phyloP scores from a whole-genome alignment of 2,797 vertebrate genomes.

The Euphonia xanthogaster region DNA sequence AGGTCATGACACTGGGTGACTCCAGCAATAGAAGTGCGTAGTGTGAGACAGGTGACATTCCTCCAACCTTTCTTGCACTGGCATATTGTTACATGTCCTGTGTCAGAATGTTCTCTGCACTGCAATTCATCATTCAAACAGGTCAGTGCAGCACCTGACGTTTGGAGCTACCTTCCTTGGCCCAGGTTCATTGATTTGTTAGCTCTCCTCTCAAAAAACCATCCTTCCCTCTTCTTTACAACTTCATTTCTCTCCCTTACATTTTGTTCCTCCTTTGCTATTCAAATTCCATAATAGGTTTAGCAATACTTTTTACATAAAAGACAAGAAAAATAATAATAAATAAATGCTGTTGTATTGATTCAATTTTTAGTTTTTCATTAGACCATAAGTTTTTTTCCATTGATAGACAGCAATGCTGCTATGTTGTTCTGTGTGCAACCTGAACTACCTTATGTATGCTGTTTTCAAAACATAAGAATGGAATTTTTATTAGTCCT shows the following conservation, averaged over 20 bases:
- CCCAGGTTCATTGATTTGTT: background rate
- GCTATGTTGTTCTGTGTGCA: background rate
- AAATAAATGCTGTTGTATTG: background rate
- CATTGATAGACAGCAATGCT: background rate
- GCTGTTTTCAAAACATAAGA: background rate
- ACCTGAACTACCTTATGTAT: background rate
- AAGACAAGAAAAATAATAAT: background rate
- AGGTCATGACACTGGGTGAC: background rate
- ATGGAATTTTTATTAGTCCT: background rate
- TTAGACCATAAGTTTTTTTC: background rate
- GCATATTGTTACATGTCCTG: background rate
- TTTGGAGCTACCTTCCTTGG: slow-evolving; percentile 2
- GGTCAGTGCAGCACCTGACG: background rate
- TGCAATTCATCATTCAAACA: slow-evolving; percentile 30
- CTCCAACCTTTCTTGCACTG: background rate
- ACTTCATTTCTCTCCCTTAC: background rate
- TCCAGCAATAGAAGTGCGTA: background rate
- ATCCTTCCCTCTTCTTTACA: background rate
- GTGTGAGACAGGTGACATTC: background rate
- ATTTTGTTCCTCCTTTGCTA: background rate
- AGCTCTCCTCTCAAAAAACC: background rate
- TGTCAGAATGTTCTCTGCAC: background rate
- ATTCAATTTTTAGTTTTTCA: background rate
- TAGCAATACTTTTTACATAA: background rate
- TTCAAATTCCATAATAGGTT: background rate